These are phyloP conservation scores for Rhagoletis pomonella DNA, from an alignment of 1,140 invertebrate genomes.

Conservation along the genomic window DNA sequence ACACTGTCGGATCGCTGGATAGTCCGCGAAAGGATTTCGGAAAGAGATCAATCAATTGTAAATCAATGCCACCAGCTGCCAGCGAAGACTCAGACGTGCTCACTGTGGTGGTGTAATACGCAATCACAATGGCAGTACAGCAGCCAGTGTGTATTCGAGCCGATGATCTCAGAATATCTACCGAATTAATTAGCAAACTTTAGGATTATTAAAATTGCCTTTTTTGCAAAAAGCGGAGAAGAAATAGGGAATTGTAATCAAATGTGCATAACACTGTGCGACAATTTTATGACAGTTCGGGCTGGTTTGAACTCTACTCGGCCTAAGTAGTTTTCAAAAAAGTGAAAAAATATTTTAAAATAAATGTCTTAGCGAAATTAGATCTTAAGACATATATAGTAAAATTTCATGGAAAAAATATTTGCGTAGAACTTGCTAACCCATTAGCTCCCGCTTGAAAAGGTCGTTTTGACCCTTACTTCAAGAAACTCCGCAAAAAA, in stretches of 20 bases:
- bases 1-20: slow-evolving; percentile 83
- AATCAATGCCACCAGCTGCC: slow-evolving; percentile 72
- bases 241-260: background rate
- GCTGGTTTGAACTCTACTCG: too few relatives aligned
- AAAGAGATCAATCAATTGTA: slow-evolving; percentile 78
- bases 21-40: slow-evolving; percentile 86
- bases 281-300: too few relatives aligned
- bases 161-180: slow-evolving; percentile 50
- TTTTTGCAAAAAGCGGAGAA: background rate
- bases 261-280: background rate
- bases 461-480: too few relatives aligned
- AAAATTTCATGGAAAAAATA: too few relatives aligned
- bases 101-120: slow-evolving; percentile 76
- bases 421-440: too few relatives aligned
- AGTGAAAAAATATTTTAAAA: too few relatives aligned
- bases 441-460: too few relatives aligned
- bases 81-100: slow-evolving; percentile 75
- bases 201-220: slow-evolving; percentile 4
- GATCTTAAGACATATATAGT: too few relatives aligned
- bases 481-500: too few relatives aligned
- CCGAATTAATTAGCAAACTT: slow-evolving; percentile 19
- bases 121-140: background rate
- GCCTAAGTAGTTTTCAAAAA: too few relatives aligned
- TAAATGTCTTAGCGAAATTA: too few relatives aligned
- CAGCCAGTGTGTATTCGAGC: background rate